Base-by-base conservation (phyloP, 2,797 vertebrate genomes). In the Acipenser transmontanus region DNA sequence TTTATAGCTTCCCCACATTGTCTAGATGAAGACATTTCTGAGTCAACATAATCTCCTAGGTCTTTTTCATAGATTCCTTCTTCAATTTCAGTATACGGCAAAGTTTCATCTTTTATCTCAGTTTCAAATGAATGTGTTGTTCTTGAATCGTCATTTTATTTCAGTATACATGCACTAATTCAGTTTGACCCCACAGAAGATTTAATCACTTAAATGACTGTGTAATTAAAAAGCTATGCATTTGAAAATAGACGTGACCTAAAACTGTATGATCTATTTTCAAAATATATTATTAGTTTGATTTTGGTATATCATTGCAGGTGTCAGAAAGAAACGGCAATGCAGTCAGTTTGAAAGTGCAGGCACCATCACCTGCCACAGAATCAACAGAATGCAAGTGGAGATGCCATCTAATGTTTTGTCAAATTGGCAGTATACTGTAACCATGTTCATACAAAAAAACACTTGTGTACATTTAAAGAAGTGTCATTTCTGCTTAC, bases 271-370 rank as follows among this genome's bases (percentile, higher is more conserved):
- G 9, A 54, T 54, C 52, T 54, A 6, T 54, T 54, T 54, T 54
- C 52, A 54, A 54, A 54, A 54, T 54, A 54, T 54, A 54, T 54
- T 54, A 54, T 54, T 54, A 54, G 52, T 54, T 54, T 54, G 52
- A 9, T 54, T 54, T 54, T 54, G 8, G 52, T 54, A 8, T 9
- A 54, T 54, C 52, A 54, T 54, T 54, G 52, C 52, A 54, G 52
- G 52, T 54, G 52, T 54, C 52, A 54, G 52, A 54, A 9, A n/a
- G 52, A 54, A 54, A 54, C 1, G n/a, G 52, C 9, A 54, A 54
- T 54, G 5, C 52, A 54, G 52, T 54, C 52, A 54, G 9, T 54
- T 54, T 6, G 52, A n/a, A 54, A 54, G n/a, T 9, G 52, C 52
- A 54, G 52, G 9, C 52, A 54, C 52, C 8, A 54, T 9, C n/a